A percentile compares a stretch with the other conserved stretches of the same genome.
phyloP scores from a whole-genome alignment of 2,888 invertebrate genomes.

The Ophion ellenae region DNA sequence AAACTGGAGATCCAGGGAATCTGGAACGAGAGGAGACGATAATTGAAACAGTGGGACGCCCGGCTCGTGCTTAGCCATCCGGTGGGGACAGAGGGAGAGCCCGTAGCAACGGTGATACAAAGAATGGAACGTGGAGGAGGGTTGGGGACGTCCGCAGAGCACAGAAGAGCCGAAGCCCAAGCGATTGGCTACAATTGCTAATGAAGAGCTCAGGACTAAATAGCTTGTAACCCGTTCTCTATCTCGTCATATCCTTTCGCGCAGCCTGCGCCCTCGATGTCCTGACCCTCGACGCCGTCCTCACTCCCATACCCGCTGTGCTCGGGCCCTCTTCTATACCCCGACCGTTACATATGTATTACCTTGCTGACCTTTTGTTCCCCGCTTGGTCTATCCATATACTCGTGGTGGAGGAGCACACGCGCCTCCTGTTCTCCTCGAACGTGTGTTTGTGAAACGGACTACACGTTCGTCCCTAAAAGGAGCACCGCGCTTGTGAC shows the following conservation, averaged over 20 bases:
- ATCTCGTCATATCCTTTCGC: constrained; percentile 67
- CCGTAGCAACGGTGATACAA: constrained; percentile 27
- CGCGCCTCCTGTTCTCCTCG: constrained; percentile 8
- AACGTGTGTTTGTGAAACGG: constrained; percentile 19
- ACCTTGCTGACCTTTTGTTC: constrained; percentile 75
- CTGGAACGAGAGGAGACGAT: constrained; percentile 10
- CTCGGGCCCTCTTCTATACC: constrained; percentile 70
- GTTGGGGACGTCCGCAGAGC: constrained; percentile 45
- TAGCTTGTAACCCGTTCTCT: constrained; percentile 77
- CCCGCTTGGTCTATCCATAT: constrained; percentile 43
- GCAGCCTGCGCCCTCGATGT: constrained; percentile 59
- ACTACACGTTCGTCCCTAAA: constrained; percentile 39
- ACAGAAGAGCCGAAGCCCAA: constrained; percentile 39
- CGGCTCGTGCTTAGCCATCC: background rate
- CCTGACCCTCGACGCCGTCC: constrained; percentile 64
- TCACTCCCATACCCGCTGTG: constrained; percentile 58
- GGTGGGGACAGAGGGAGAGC: constrained; percentile 1
- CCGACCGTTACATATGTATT: constrained; percentile 80
- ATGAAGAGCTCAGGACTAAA: constrained; percentile 80
- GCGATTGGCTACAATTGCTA: constrained; percentile 73
- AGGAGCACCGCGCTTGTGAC: constrained; percentile 67
- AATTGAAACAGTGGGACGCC: constrained; percentile 37
- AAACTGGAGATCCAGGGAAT: background rate
- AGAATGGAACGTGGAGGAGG: constrained; percentile 42
- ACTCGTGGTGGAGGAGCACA: constrained; percentile 27